phyloP scores from a whole-genome alignment of 2,888 invertebrate genomes.

The Epirrhoe tristata region DNA sequence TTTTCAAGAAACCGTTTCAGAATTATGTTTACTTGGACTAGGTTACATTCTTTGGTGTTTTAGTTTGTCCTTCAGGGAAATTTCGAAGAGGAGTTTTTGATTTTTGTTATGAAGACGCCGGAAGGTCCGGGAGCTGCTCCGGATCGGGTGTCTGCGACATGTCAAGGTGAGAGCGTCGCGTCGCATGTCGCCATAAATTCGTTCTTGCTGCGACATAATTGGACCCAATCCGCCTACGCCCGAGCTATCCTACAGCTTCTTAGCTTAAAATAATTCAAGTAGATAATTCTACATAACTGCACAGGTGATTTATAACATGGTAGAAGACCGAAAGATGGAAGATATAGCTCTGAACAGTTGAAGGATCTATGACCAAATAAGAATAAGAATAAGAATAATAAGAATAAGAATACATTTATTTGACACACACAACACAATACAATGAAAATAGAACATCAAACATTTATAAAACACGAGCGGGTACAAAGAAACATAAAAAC shows the following conservation, averaged over 20 bases:
- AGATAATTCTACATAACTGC: constrained; percentile 23
- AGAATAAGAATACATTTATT: too few species aligned
- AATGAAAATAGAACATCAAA: too few species aligned
- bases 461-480: too few species aligned
- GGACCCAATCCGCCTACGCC: constrained; percentile 73
- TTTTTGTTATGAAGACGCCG: constrained; percentile 20
- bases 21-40: constrained; percentile 24
- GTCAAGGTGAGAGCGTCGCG: constrained; percentile 59
- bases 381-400: too few species aligned
- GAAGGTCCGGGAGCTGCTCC: constrained; percentile 57
- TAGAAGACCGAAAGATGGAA: constrained; percentile 13
- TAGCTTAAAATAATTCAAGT: constrained; percentile 36
- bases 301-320: constrained; percentile 18
- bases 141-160: constrained; percentile 54
- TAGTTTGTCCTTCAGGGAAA: constrained; percentile 3
- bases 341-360: background rate
- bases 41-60: constrained; percentile 22
- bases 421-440: too few species aligned
- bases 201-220: constrained; percentile 73
- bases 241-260: constrained; percentile 34
- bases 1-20: constrained; percentile 28
- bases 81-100: constrained; percentile 19
- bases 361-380: background rate
- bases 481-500: too few species aligned
- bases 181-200: constrained; percentile 69